Evolutionary conservation across 2,797 vertebrate genomes (phyloP).

Genomic region (Rallus crepitans): DNA sequence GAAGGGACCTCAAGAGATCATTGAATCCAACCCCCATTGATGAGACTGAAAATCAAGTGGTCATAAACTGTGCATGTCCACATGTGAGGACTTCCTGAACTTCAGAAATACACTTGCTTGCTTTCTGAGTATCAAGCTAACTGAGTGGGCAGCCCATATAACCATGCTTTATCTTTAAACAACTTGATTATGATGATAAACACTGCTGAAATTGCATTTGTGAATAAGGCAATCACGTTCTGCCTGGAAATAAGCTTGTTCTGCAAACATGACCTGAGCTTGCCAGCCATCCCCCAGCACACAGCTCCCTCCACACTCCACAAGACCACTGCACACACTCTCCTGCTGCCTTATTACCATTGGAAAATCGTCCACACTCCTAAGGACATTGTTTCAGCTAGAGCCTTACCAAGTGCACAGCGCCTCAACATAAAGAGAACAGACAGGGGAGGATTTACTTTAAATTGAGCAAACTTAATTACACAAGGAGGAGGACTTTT

Average conservation of each 20-base stretch:
- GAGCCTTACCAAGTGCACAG: neutral
- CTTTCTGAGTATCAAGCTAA: neutral
- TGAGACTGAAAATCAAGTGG: neutral
- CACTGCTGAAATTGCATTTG: neutral
- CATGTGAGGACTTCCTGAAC: neutral
- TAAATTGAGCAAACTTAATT: conserved; percentile 32
- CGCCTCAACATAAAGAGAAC: neutral
- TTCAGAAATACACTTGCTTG: neutral
- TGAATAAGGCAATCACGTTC: neutral
- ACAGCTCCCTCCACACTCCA: neutral
- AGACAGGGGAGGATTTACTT: conserved; percentile 27
- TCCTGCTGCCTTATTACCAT: neutral
- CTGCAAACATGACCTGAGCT: neutral
- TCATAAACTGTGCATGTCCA: neutral
- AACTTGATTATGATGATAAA: rapidly evolving
- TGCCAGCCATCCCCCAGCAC: neutral
- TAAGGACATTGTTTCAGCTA: neutral
- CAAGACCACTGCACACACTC: neutral
- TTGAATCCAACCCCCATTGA: no score
- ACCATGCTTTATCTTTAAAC: neutral
- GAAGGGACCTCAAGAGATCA: no score
- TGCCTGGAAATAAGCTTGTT: neutral
- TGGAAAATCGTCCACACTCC: neutral
- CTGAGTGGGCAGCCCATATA: rapidly evolving
- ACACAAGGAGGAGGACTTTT: conserved; percentile 2